Base-by-base conservation (phyloP, 2,888 invertebrate species). In the Paralinhomoeus sp. region DNA sequence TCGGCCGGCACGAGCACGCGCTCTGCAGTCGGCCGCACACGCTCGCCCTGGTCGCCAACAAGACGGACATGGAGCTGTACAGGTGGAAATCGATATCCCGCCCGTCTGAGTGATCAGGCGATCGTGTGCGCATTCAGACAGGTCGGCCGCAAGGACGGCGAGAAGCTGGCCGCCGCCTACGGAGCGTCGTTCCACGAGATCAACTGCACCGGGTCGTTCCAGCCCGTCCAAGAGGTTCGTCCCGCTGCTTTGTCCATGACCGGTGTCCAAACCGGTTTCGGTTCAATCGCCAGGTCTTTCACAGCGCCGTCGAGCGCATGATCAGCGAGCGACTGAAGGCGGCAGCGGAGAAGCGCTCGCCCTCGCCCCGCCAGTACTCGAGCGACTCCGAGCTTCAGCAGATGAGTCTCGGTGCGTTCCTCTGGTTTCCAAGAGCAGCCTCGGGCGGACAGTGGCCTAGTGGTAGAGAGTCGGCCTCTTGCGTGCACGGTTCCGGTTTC, bases 21-120 rank as follows among this genome's bases (percentile, higher is more conserved):
- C 50, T 56, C 1, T 59, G 56, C 39, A 48, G 54, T 22, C 55
- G 62, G 45, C 64, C 65, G 43, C 58, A 60, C 40, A 61, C 63
- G 17, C 51, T 64, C 5, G 59, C 63, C n/a, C 53, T 68, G 17
- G 57, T 66, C 1, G 68, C 66, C 24, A 68, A 65, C 53, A 68
- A 68, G 53, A 62, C 58, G 40, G 68, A 68, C 50, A 51, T 68
- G 47, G 67, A 68, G 50, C 50, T 67, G 52, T 67, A 66, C 53
- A 60, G 67, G 66, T 67, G n/a, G n/a, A n/a, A n/a, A n/a, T n/a
- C n/a, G n/a, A n/a, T n/a, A n/a, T n/a, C n/a, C n/a, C n/a, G n/a
- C n/a, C n/a, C n/a, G n/a, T n/a, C n/a, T n/a, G n/a, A n/a, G n/a
- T n/a, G n/a, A n/a, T n/a, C n/a, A 27, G 7, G 7, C 12, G 27